Percentiles rank a stretch among this genome's conserved stretches.
These are phyloP conservation scores for Drosophila trichaetosa DNA, from an alignment of 2,888 invertebrate genomes.

Conservation along the genomic window DNA sequence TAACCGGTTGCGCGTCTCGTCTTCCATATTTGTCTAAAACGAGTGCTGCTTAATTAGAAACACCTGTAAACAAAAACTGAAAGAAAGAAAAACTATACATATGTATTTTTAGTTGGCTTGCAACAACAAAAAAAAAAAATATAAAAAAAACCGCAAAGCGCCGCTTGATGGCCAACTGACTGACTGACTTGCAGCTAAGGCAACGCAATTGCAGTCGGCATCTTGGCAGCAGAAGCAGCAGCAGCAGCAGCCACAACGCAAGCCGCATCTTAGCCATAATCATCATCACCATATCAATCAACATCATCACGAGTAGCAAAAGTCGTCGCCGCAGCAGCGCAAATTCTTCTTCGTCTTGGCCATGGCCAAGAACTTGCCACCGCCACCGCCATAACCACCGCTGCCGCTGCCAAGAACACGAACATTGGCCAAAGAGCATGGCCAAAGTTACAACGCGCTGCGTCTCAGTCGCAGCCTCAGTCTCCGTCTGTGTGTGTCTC, in stretches of 20 bases:
- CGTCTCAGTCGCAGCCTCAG: constrained; percentile 25
- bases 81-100: constrained; percentile 13
- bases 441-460: constrained; percentile 68
- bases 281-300: constrained; percentile 61
- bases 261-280: constrained; percentile 37
- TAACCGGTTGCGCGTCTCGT: constrained; percentile 55
- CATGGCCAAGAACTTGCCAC: constrained; percentile 72
- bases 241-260: constrained; percentile 28
- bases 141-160: constrained; percentile 65
- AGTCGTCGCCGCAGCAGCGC: constrained; percentile 35
- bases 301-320: constrained; percentile 42
- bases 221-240: constrained; percentile 26
- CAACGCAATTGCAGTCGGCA: constrained; percentile 52
- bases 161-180: constrained; percentile 77
- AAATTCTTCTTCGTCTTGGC: constrained; percentile 67
- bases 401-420: constrained; percentile 42
- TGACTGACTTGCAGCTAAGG: constrained; percentile 65
- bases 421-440: constrained; percentile 72
- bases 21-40: constrained; percentile 47
- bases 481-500: constrained; percentile 24
- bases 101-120: constrained; percentile 28
- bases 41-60: constrained; percentile 76
- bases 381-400: constrained; percentile 22
- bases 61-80: constrained; percentile 60
- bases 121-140: constrained; percentile 12